phyloP scores from a whole-genome alignment of 2,113 vertebrate genomes.

The Tragelaphus strepsiceros region DNA sequence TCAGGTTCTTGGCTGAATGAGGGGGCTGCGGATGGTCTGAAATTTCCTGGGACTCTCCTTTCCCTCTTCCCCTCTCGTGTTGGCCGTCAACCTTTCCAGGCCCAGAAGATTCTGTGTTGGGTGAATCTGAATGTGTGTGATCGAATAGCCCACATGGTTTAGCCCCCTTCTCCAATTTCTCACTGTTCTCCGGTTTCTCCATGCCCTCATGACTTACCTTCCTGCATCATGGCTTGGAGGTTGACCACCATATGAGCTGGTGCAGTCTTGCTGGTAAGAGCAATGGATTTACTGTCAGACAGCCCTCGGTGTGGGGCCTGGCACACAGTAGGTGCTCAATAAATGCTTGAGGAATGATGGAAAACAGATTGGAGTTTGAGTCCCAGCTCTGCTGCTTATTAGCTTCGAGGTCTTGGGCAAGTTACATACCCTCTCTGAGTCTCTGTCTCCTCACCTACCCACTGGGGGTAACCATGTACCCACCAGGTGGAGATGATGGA shows the following conservation, averaged over 20 bases:
- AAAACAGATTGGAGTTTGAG: background rate
- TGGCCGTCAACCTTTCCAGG: background rate
- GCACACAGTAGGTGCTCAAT: background rate
- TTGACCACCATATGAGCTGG: accelerated
- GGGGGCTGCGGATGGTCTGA: background rate
- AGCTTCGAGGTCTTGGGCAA: background rate
- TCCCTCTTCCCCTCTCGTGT: background rate
- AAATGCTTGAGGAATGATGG: background rate
- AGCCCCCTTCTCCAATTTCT: background rate
- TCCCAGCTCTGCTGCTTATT: background rate
- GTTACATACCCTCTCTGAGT: background rate
- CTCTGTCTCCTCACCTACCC: background rate
- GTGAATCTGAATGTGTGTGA: accelerated
- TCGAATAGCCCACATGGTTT: accelerated
- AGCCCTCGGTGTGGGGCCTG: background rate
- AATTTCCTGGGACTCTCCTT: background rate
- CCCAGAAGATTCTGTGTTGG: background rate
- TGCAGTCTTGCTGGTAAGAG: background rate
- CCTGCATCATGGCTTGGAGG: background rate
- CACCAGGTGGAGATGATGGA: background rate
- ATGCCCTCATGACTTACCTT: background rate
- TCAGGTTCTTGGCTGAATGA: background rate
- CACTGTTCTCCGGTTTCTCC: background rate
- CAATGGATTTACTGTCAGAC: background rate
- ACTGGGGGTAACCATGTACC: background rate